These are phyloP conservation scores for Phalacrocorax carbo DNA, from an alignment of 2,113 vertebrate species.

Conservation along the genomic window DNA sequence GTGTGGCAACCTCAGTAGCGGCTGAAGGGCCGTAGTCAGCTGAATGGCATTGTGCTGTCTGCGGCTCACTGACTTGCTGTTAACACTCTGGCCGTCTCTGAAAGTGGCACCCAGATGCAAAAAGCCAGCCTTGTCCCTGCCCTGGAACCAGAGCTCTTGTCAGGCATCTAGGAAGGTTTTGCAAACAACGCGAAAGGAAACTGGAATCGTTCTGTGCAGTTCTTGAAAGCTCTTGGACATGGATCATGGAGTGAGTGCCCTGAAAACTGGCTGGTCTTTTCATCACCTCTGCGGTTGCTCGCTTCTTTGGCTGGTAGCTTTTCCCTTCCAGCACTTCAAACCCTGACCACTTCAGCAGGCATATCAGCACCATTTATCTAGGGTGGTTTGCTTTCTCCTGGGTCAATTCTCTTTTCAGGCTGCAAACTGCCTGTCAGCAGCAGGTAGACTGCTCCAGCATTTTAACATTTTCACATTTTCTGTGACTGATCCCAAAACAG, in stretches of 20 bases:
- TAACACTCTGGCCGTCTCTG: not conserved
- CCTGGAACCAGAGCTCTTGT: not conserved
- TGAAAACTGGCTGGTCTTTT: constrained; percentile 20
- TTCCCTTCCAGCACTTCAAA: not conserved
- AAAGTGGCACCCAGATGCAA: not conserved
- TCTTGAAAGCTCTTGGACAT: constrained; percentile 16
- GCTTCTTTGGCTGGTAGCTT: not conserved
- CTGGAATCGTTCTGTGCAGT: not conserved
- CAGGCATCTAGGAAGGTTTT: constrained; percentile 10
- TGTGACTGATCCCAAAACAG: not conserved
- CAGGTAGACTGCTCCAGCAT: not conserved
- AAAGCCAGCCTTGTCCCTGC: not conserved
- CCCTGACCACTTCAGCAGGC: not conserved
- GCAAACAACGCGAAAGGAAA: not conserved
- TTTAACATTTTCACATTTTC: not conserved
- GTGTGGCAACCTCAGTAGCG: fast-evolving
- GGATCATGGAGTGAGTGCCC: not conserved
- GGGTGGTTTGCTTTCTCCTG: not conserved
- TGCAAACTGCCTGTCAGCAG: not conserved
- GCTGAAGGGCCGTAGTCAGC: not conserved
- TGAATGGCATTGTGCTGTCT: not conserved
- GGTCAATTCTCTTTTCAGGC: not conserved
- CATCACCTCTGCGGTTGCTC: not conserved
- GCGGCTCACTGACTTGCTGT: not conserved
- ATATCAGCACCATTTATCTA: not conserved